These are phyloP conservation scores for Caenorhabditis drosophilae DNA, from an alignment of 2,888 invertebrate genomes.

Conservation along the genomic window DNA sequence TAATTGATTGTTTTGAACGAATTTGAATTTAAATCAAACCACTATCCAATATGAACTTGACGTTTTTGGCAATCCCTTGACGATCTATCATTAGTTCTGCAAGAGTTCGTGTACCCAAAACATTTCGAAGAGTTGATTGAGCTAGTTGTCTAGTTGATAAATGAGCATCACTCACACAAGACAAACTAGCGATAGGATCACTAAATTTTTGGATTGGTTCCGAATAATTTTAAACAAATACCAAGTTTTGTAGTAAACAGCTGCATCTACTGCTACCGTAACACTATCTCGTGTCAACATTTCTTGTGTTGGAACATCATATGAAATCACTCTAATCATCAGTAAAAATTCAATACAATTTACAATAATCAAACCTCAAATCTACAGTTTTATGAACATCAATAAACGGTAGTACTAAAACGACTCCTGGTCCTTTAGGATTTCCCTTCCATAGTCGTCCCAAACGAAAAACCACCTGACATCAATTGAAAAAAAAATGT, in stretches of 20 bases:
- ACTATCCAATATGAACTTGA: constrained; percentile 66
- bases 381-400: constrained; percentile 53
- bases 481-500: constrained; percentile 5
- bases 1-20: not conserved
- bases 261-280: constrained; percentile 68
- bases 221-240: constrained; percentile 5
- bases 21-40: constrained; percentile 38
- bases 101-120: constrained; percentile 66
- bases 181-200: constrained; percentile 60
- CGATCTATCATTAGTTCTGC: constrained; percentile 69
- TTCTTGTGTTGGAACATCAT: constrained; percentile 71
- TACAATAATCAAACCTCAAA: constrained; percentile 25
- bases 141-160: constrained; percentile 69
- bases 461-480: constrained; percentile 68
- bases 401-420: constrained; percentile 64
- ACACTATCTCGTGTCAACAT: constrained; percentile 70
- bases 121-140: constrained; percentile 63
- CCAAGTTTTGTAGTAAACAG: constrained; percentile 60
- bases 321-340: constrained; percentile 66
- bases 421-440: constrained; percentile 66
- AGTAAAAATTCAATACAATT: not conserved
- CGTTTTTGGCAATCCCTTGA: constrained; percentile 66
- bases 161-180: constrained; percentile 68
- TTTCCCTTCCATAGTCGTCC: constrained; percentile 55
- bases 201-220: constrained; percentile 26